Base-by-base conservation (phyloP, 2,888 invertebrate genomes). In the Temnothorax unifasciatus region DNA sequence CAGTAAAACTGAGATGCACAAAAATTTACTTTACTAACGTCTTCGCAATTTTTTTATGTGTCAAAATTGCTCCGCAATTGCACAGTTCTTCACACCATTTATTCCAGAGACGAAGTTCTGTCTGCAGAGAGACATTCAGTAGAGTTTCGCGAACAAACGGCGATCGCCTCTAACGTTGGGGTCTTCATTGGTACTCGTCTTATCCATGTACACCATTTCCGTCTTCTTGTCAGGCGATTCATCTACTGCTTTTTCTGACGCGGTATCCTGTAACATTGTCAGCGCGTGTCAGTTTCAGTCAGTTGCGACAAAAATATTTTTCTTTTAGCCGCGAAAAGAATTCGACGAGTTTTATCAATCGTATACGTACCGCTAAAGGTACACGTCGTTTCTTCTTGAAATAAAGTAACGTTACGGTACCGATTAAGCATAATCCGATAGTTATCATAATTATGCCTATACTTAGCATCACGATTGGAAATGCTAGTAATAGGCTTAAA, bases 391-490 rank as follows among this genome's bases (percentile, higher is more conserved):
- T 92, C 57, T 91, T 89, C 25, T 91, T 83, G 63, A 92, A 90
- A 77, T 91, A 89, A 11, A 91, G 61, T 15, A 92, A 41, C 3
- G 90, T 89, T 2, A 92, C 87, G 13, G 79, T 50, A 61, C 93
- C 82, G 11, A 94, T 83, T 25, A 94, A 86, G 21, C 93, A 29
- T 2, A 90, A 89, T 52, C 96, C 96, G 15, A 95, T 86, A 21
- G 95, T 90, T 79, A 95, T 92, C 66, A 96, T 95, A 4, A 96
- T 89, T 5, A 96, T 94, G 0, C 96, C 95, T 4, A 95, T 94
- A 59, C 96, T 95, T 38, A 95, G 95, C 0, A 96, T 96, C 50
- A 96, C 95, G 18, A 94, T 92, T 0, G 97, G 95, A n/a, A n/a
- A n/a, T n/a, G 95, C 91, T 0, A 96, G 92, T 18, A 96, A 91